A percentile compares a stretch with the other conserved stretches of the same genome.
phyloP scores from a whole-genome alignment of 35 echinoderm and acorn worm species.

The Patiria miniata region DNA sequence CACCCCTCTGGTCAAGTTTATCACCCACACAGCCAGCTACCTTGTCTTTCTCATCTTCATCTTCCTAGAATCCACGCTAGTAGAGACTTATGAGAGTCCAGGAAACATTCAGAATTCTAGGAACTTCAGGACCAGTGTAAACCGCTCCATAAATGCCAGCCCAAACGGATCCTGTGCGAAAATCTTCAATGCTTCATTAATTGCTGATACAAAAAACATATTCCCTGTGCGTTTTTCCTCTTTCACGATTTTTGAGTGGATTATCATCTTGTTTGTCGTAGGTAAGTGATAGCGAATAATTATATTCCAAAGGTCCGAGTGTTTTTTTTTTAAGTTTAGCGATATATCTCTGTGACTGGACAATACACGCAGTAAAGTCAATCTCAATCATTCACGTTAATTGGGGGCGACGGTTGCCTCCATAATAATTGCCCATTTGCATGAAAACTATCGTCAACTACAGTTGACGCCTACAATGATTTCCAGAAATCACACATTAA shows the following conservation, averaged over 20 bases:
- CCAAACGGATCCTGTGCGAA: too few species aligned
- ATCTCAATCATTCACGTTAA: too few species aligned
- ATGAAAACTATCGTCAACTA: too few species aligned
- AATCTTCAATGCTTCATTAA: too few species aligned
- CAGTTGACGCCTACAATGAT: too few species aligned
- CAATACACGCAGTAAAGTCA: too few species aligned
- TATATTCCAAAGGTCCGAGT: too few species aligned
- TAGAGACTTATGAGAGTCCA: constrained; percentile 3
- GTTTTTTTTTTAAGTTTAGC: background rate
- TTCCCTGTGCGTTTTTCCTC: constrained; percentile 28
- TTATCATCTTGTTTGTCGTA: constrained; percentile 77
- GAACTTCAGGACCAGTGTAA: background rate
- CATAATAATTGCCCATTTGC: too few species aligned
- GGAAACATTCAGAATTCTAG: background rate
- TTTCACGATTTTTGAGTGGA: constrained; percentile 55
- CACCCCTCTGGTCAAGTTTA: constrained; percentile 84
- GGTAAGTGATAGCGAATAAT: constrained; percentile 47
- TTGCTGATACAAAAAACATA: background rate
- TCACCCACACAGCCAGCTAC: constrained; percentile 75
- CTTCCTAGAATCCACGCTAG: constrained; percentile 78
- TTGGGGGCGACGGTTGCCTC: too few species aligned
- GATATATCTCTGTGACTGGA: too few species aligned
- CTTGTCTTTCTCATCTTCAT: constrained; percentile 75
- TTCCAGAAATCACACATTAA: too few species aligned
- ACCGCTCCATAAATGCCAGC: too few species aligned